Evolutionary conservation across 2,888 invertebrate genomes (phyloP), one percentile per base, ranked within the genome.

Genomic region (Rhimphoctona megacephalus): DNA sequence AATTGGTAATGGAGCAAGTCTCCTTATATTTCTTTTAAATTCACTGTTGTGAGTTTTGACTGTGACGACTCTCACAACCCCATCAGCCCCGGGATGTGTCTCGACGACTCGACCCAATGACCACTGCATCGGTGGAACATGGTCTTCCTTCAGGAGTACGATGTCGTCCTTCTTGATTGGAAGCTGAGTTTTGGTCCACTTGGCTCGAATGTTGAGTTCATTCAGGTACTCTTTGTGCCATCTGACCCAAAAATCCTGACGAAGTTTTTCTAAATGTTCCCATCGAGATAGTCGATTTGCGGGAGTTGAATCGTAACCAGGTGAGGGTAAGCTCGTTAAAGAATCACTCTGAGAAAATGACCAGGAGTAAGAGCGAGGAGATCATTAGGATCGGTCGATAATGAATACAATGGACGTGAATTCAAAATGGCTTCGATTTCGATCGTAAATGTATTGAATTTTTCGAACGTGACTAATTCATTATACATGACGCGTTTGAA

Each of bases 381-480:
- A 36, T 86, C 85, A 14, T 88, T 86, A 4, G 89, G 88, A 81
- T 88, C 86, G n/a, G 83, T 77, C 17, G 86, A 86, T 0, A 89
- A 52, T 17, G 83, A 83, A 49, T 86, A 87, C 9, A 89, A 61
- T 22, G 88, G 88, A 25, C 85, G 85, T 4, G 83, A 89, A 77
- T 89, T 89, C n/a, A 89, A 52, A n/a, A 87, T 78, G 5, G 86
- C 84, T 80, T 89, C 89, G 11, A 87, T 83, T 82, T 88, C 81
- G 8, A 81, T 78, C 1, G 78, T 30, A 2, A 89, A 67, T 0
- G 88, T 89, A 22, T 83, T 85, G 7, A 88, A 87, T 73, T 91
- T 88, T 79, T 91, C 90, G 67, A 83, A 89, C 0, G 86, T 91
- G 4, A 86, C 36, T 17, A 79, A n/a, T 4, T 30, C 19, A 7